phyloP scores from a whole-genome alignment of 2,888 invertebrate species.

The Acanthoscelides obtectus region DNA sequence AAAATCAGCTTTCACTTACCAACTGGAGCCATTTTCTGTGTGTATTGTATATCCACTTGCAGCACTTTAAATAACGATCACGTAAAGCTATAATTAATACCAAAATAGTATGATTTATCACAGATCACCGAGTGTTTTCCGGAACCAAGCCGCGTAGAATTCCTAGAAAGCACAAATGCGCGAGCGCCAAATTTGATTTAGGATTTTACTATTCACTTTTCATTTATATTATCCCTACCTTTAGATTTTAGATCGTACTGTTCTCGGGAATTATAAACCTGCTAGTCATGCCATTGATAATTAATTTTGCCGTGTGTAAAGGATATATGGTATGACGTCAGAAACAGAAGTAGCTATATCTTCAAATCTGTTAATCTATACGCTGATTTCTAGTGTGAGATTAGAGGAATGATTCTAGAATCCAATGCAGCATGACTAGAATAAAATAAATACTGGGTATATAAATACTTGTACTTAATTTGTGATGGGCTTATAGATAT shows the following conservation, averaged over 20 bases:
- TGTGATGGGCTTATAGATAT: no score
- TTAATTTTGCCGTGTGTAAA: neutral
- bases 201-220: conserved; percentile 8
- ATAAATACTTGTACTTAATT: no score
- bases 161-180: conserved; percentile 8
- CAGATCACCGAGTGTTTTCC: neutral
- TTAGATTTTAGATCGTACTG: neutral
- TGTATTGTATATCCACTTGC: neutral
- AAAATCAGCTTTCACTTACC: conserved; percentile 38
- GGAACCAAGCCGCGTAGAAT: neutral
- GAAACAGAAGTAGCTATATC: neutral
- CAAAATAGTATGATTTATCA: neutral
- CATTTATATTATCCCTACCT: conserved; percentile 13
- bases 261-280: conserved; percentile 3
- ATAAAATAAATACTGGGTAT: no score
- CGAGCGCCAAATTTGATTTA: conserved; percentile 22
- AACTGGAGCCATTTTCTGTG: conserved; percentile 45
- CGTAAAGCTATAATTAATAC: neutral
- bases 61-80: neutral
- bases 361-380: no score
- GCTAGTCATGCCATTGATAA: conserved; percentile 6
- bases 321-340: neutral
- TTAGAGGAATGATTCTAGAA: no score
- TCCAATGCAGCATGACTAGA: no score
- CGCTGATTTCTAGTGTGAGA: no score